Base-by-base conservation (phyloP, 2,797 vertebrate species). In the Pantherophis alleghaniensis region DNA sequence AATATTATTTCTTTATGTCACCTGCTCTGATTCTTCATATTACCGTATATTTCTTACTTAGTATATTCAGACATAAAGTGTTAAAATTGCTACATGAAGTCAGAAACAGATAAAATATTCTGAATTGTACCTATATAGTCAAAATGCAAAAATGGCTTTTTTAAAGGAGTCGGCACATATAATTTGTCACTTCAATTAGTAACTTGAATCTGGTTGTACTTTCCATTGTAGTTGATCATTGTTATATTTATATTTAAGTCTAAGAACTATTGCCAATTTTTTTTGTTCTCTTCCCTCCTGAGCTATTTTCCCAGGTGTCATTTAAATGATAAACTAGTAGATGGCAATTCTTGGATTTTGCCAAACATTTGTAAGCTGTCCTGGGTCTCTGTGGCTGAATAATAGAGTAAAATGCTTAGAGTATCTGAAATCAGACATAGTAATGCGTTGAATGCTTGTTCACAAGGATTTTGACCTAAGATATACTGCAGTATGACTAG, bases 31-130 rank as follows among this genome's bases (percentile, higher is more conserved):
- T 53, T 83, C 53, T 63, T 74, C 32, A 28, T 59, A 88, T 26
- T 51, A 51, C 47, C 47, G 7, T 69, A 20, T 69, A 59, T 59
- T 18, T 74, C 51, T 87, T 92, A 61, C 14, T 59, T 18, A 13
- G 11, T 11, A 11, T 37, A 55, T 5, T n/a, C 57, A 60, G 66
- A 14, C 1, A 51, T 9, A 55, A 55, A 88, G 92, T 92, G 53
- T 92, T 56, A 57, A 56, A 57, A 32, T 88, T 32, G n/a, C 53
- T 37, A 42, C 20, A 87, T 14, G 88, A 87, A 93, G 47, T 83
- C 37, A 83, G 87, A 66, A 93, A 69, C 74, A 91, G 57, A n/a
- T 92, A 91, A 93, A 88, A 86, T 95, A 28, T 88, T 92, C 24
- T 66, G 63, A 60, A 86, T 20, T n/a, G 1, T 47, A 28, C 24